Evolutionary conservation across 23 tunicate species (phyloP).

Genomic region (Botrylloides violaceus): DNA sequence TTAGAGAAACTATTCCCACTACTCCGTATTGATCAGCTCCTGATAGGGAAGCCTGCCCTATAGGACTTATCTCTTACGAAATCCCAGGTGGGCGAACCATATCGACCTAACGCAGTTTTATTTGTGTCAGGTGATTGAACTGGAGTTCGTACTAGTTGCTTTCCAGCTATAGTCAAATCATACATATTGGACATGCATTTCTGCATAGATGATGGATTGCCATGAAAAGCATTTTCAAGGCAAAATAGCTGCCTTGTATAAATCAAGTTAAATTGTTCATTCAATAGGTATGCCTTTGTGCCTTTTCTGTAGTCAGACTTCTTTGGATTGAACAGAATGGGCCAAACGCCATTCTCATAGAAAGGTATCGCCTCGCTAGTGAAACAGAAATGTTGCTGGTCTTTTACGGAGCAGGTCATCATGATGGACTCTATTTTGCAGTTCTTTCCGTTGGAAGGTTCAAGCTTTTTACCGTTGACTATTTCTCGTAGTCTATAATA

Average conservation of each 20-base stretch:
- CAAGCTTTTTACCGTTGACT: constrained; percentile 25
- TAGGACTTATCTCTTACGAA: constrained; percentile 3
- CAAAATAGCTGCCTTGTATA: constrained; percentile 35
- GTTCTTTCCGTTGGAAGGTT: not conserved
- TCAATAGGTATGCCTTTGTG: constrained; percentile 20
- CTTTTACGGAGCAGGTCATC: not conserved
- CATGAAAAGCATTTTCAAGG: constrained; percentile 24
- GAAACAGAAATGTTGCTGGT: constrained; percentile 7
- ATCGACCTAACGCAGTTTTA: not conserved
- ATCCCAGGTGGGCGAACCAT: constrained; percentile 18
- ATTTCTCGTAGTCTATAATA: constrained; percentile 34
- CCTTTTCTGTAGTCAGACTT: constrained; percentile 9
- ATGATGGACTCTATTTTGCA: not conserved
- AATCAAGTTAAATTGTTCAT: constrained; percentile 32
- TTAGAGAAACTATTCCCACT: too few relatives aligned
- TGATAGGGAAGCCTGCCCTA: constrained; percentile 8
- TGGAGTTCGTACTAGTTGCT: constrained; percentile 30
- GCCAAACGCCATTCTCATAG: constrained; percentile 42
- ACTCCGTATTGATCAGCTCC: too few relatives aligned
- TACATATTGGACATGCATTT: constrained; percentile 31
- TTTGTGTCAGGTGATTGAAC: not conserved
- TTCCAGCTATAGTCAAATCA: constrained; percentile 42
- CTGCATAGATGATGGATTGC: constrained; percentile 10
- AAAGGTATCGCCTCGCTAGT: constrained; percentile 26
- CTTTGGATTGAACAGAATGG: constrained; percentile 32